phyloP scores from a whole-genome alignment of 2,797 vertebrate species.

The Semotilus atromaculatus region DNA sequence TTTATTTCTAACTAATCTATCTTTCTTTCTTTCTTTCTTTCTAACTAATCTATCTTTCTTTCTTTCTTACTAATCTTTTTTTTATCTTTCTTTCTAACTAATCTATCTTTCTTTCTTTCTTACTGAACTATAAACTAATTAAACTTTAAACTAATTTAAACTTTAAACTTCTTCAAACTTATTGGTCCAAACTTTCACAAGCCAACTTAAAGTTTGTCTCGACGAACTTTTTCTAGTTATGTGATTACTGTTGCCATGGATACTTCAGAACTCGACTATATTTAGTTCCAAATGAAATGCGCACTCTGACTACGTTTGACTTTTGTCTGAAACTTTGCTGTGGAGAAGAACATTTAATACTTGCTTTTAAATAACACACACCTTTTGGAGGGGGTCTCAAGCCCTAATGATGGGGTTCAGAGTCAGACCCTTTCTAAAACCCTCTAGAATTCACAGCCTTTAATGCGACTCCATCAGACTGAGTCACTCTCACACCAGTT shows the following conservation, averaged over 20 bases:
- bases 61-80: too few relatives aligned
- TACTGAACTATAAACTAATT: too few relatives aligned
- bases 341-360: background rate
- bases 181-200: too few relatives aligned
- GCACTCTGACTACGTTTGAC: background rate
- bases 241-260: background rate
- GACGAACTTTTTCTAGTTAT: too few relatives aligned
- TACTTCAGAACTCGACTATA: background rate
- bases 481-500: slow-evolving; percentile 46
- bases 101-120: too few relatives aligned
- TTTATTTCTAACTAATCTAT: too few relatives aligned
- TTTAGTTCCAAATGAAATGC: background rate
- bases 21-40: too few relatives aligned
- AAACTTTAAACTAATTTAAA: too few relatives aligned
- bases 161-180: too few relatives aligned
- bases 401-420: background rate
- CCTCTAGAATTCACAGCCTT: slow-evolving; percentile 4
- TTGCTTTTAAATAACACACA: background rate
- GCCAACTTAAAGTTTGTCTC: too few relatives aligned
- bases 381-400: background rate
- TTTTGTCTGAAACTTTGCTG: background rate
- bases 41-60: too few relatives aligned
- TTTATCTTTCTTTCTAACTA: too few relatives aligned
- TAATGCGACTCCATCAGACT: slow-evolving; percentile 34
- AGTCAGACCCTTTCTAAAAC: background rate